Percentiles rank a stretch among this genome's conserved stretches.
These are phyloP conservation scores for Lasioglossum villosulum DNA, from an alignment of 2,888 invertebrate species.

Conservation along the genomic window DNA sequence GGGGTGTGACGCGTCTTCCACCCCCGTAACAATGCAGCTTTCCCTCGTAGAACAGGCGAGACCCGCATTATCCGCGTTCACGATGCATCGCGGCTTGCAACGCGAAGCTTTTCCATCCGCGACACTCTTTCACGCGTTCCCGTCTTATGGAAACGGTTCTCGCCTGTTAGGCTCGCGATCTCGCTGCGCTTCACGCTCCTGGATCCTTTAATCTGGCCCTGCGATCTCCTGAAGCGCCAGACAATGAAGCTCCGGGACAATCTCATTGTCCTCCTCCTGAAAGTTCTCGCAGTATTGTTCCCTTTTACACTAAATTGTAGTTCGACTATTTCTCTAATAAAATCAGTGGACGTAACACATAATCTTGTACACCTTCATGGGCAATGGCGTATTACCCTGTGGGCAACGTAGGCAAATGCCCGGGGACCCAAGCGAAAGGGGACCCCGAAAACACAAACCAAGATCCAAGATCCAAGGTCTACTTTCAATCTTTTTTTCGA, in stretches of 20 bases:
- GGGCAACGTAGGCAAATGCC: too few species aligned
- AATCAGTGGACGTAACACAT: too few species aligned
- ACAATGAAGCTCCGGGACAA: not conserved
- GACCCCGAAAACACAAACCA: too few species aligned
- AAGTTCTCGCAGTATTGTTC: not conserved
- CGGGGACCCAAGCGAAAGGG: too few species aligned
- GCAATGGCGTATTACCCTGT: too few species aligned
- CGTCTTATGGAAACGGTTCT: not conserved
- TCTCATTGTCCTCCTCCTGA: not conserved
- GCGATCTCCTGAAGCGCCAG: not conserved
- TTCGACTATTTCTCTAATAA: too few species aligned
- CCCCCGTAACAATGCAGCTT: constrained; percentile 31
- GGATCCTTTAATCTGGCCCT: not conserved
- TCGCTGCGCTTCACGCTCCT: not conserved
- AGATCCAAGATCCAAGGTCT: too few species aligned
- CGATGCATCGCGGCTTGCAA: constrained; percentile 12
- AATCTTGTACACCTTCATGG: too few species aligned
- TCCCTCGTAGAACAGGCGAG: constrained; percentile 26
- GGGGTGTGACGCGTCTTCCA: not conserved
- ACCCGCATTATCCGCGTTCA: constrained; percentile 36
- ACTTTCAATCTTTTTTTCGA: too few species aligned
- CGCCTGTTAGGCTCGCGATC: not conserved
- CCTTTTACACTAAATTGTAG: not conserved
- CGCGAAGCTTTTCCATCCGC: constrained; percentile 27
- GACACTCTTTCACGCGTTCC: not conserved